These are phyloP conservation scores for Oedothorax gibbosus DNA, from an alignment of 1,140 invertebrate genomes.

Conservation along the genomic window DNA sequence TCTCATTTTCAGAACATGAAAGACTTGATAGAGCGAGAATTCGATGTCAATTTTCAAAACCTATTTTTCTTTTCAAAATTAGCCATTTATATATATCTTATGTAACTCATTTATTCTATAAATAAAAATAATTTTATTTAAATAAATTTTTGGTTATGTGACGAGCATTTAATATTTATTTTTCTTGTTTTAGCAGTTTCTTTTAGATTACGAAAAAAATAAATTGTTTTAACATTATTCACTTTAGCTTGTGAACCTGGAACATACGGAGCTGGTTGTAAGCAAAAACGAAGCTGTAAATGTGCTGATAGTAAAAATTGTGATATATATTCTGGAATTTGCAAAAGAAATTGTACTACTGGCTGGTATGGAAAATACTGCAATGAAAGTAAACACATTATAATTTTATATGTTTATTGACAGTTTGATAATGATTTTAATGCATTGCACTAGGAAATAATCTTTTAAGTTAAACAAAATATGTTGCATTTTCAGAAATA, in stretches of 20 bases:
- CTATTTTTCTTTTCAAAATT: no score
- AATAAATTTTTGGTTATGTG: background rate
- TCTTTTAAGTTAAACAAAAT: no score
- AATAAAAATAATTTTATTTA: no score
- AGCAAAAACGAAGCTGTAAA: background rate
- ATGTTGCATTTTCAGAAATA: no score
- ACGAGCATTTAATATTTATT: background rate
- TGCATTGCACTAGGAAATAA: no score
- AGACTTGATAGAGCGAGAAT: no score
- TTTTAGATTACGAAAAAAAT: background rate
- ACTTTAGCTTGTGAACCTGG: constrained; percentile 11
- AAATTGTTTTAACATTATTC: background rate
- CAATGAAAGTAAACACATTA: constrained; percentile 16
- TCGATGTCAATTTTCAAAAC: no score
- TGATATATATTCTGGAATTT: constrained; percentile 7
- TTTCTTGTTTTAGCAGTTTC: background rate
- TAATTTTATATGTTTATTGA: background rate
- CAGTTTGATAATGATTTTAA: background rate
- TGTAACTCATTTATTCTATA: no score
- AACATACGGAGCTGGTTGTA: constrained; percentile 54
- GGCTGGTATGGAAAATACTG: constrained; percentile 41
- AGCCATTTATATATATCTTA: no score
- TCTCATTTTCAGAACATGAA: no score
- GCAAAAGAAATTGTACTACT: background rate
- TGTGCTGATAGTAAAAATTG: constrained; percentile 2